Conservation (phyloP, 1,140 invertebrate genomes). For the Campoletis sonorensis region DNA sequence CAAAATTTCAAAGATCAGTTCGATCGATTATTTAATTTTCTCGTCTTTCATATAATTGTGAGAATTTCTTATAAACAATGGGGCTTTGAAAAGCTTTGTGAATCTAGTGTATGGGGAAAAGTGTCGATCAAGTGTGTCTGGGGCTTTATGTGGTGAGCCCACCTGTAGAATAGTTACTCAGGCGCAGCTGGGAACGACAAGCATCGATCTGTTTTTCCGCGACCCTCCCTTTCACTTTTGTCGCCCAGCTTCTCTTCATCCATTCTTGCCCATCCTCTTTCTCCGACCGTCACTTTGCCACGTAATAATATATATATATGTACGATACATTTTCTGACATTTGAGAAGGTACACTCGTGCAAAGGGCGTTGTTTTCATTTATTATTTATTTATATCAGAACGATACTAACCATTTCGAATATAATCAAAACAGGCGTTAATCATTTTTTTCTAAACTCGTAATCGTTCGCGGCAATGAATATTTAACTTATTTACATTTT, state of each 20-base stretch:
- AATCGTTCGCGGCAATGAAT: too few species aligned
- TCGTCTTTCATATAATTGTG: too few species aligned
- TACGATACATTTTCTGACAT: slow-evolving; percentile 18
- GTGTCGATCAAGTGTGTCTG: background rate
- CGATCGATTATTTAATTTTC: too few species aligned
- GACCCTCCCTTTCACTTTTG: slow-evolving; percentile 47
- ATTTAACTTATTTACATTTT: too few species aligned
- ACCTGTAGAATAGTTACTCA: slow-evolving; percentile 51
- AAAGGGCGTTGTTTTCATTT: slow-evolving; percentile 62
- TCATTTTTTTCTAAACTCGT: too few species aligned
- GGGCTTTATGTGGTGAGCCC: slow-evolving; percentile 42
- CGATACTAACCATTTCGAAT: slow-evolving; percentile 52
- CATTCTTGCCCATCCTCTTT: slow-evolving; percentile 53
- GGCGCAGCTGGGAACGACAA: slow-evolving; percentile 25
- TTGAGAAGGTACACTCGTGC: slow-evolving; percentile 48
- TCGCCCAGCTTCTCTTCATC: slow-evolving; percentile 44
- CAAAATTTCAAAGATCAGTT: too few species aligned
- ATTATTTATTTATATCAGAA: too few species aligned
- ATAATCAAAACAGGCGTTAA: slow-evolving; percentile 3
- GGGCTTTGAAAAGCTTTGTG: too few species aligned
- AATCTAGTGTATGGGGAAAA: background rate
- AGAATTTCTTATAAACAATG: background rate
- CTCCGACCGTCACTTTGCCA: background rate
- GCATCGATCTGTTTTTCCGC: slow-evolving; percentile 48
- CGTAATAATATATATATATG: background rate